Evolutionary conservation across 2,888 invertebrate species (phyloP).

Genomic region (Callinectes sapidus): DNA sequence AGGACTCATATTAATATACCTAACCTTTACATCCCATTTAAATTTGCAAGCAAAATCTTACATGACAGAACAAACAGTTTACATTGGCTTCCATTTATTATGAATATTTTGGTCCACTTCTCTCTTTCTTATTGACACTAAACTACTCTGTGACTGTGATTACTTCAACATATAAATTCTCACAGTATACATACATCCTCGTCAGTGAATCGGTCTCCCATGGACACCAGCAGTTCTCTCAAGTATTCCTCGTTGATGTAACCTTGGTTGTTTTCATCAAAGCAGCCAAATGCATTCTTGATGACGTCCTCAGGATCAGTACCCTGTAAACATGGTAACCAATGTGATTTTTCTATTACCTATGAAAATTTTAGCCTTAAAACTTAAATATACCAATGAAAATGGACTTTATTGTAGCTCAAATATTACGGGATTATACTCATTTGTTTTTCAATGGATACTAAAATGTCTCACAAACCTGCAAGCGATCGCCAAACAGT

Average conservation of each 20-base stretch:
- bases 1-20: background rate
- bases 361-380: background rate
- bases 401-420: background rate
- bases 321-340: constrained; percentile 78
- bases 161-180: background rate
- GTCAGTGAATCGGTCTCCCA: constrained; percentile 93
- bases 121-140: background rate
- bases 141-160: background rate
- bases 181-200: constrained; percentile 83
- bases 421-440: background rate
- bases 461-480: constrained; percentile 75
- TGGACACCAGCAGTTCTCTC: constrained; percentile 94
- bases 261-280: constrained; percentile 97
- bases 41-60: background rate
- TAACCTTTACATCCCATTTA: background rate
- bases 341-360: background rate
- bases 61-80: background rate
- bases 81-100: background rate
- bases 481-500: constrained; percentile 96
- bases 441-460: background rate
- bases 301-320: constrained; percentile 99
- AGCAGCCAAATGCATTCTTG: constrained; percentile 99
- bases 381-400: background rate
- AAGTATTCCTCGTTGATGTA: constrained; percentile 95
- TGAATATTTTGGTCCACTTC: background rate